Evolutionary conservation across 2,888 invertebrate species (phyloP), one percentile per base, ranked within the genome.

Genomic region (Alloplasta piceator): DNA sequence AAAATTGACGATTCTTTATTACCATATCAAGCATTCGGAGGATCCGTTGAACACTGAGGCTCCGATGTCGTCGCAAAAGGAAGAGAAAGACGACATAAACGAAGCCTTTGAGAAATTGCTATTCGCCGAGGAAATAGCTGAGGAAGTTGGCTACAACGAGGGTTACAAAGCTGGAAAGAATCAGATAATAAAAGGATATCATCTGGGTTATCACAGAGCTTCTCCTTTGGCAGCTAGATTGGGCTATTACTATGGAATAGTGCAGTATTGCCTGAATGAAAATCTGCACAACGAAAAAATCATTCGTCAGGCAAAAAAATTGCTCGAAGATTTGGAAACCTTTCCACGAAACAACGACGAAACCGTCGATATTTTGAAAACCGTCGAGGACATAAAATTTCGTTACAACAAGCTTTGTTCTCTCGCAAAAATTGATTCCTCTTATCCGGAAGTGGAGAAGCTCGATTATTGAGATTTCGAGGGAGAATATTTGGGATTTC

Each of bases 191-290:
- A 95, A 96, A 89, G 96, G 95, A 1, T 96, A 94, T 89, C 96
- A 96, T 90, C 92, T 96, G 80, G 97, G 97, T 1, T 96, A 96
- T 90, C 96, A 96, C 82, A 94, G 95, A 91, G 97, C 96, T 7
- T 94, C 95, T 68, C 95, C 96, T 89, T 89, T 97, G 14, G 97
- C 97, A 3, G 94, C 95, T 60, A 96, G 97, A 92, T 92, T 98
- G 88, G 97, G 97, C 6, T 95, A 94, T 89, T 97, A 96, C 87
- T 93, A 94, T 64, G 96, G 96, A 4, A 93, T 94, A 60, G 92
- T 95, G 1, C 93, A 94, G 73, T 92, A 94, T 36, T 93, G 94
- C 84, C 85, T 94, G 16, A 87, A 86, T 68, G 84, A 88, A 71
- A 55, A 78, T 58, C 78, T 73, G 26, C 78, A 84, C 6, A 80